Base-by-base conservation (phyloP, 2,888 invertebrate species). In the Amorpha juglandis region DNA sequence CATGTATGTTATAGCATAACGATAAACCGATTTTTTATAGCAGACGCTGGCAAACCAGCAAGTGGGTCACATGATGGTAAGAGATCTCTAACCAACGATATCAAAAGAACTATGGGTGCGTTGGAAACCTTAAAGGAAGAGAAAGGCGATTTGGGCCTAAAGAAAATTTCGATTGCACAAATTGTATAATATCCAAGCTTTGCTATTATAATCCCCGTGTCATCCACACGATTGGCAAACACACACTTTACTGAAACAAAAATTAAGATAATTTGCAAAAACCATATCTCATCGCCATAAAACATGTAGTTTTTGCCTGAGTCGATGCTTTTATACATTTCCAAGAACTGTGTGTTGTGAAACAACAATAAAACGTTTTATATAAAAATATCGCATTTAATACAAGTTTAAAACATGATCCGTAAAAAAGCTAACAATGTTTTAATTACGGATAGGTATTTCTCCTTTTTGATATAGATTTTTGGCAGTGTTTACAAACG, bases 131-230 rank as follows among this genome's bases (percentile, higher is more conserved):
- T n/a, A n/a, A n/a, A n/a, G n/a, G n/a, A n/a, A n/a, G n/a, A n/a
- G n/a, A n/a, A 35, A 6, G 35, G 6, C 35, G 3, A 35, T 35
- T 7, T 3, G 7, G 35, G 35, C 35, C n/a, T n/a, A 35, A 33
- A 35, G 9, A 35, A 33, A 52, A 35, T n/a, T 7, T 8, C n/a
- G 14, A n/a, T 35, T 35, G 27, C 27, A 27, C 38, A 16, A 55
- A 35, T 38, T 55, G 55, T 16, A 55, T 55, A n/a, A 35, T 35
- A 35, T 55, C 55, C 55, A 55, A 38, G 27, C 27, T 27, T 52
- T 11, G 27, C 52, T 21, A 14, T 3, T 27, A 21, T 27, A 11
- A 12, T 11, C 6, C 27, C 11, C 55, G 35, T 9, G 16, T 38
- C 16, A 14, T 55, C 38, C 55, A 2, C 55, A 38, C 35, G n/a